These are phyloP conservation scores for Pemphredon lugubris DNA, from an alignment of 2,888 invertebrate genomes.

Conservation along the genomic window DNA sequence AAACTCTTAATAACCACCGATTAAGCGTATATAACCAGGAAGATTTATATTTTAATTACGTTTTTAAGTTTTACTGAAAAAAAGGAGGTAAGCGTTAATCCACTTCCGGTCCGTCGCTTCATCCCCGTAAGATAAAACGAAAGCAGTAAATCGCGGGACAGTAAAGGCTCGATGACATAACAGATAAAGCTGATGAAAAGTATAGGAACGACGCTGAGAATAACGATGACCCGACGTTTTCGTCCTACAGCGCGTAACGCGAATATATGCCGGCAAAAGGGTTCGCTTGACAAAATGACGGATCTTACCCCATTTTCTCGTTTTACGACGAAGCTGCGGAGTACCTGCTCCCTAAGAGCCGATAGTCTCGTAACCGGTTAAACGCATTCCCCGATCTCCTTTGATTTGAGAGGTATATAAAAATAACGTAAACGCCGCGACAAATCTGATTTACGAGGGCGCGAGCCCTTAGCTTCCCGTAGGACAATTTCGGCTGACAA, in stretches of 20 bases:
- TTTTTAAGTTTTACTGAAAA: no score
- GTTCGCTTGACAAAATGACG: not conserved
- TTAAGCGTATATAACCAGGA: no score
- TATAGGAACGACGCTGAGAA: constrained; percentile 3
- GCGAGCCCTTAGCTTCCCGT: no score
- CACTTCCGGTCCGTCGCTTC: not conserved
- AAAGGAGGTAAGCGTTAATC: no score
- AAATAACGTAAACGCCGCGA: not conserved
- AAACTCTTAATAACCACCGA: no score
- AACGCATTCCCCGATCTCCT: not conserved
- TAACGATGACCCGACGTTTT: constrained; percentile 14
- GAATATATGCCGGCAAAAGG: not conserved
- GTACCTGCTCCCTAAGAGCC: not conserved
- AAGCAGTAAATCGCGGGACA: not conserved
- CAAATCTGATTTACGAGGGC: not conserved
- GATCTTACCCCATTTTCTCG: not conserved
- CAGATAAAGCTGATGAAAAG: constrained; percentile 29
- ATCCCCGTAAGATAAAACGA: not conserved
- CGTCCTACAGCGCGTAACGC: not conserved
- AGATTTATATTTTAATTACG: no score
- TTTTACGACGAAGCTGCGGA: not conserved
- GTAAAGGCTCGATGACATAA: not conserved
- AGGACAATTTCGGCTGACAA: no score
- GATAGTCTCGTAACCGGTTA: not conserved
- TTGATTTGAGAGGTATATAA: not conserved